Base-by-base conservation (phyloP, 2,888 invertebrate species). In the Ormyrus pomaceus region DNA sequence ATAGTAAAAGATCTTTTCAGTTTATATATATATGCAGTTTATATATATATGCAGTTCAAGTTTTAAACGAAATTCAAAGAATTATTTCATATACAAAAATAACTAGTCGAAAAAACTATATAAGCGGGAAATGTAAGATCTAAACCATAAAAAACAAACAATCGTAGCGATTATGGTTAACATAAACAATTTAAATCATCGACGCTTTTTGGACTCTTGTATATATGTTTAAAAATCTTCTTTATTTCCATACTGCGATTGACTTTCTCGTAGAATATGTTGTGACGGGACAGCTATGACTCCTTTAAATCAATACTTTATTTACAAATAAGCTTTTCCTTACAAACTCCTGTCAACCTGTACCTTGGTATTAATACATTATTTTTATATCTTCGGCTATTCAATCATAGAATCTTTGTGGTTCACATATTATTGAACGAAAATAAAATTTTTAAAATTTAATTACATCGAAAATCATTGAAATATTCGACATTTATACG, bases 291-390 rank as follows among this genome's bases (percentile, higher is more conserved):
- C 77, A 71, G 73, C 77, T 82, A 79, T 48, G 50, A 62, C 48
- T 71, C 61, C 72, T 71, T 72, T 48, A 65, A 8, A 72, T 80
- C 82, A 77, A 72, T 68, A 75, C 55, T 82, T 79, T 82, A 82
- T 82, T 80, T 82, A 80, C 78, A 82, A 59, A 66, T 71, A 82
- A 77, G 56, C 74, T 80, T 82, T 78, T 80, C 72, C 75, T 82
- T 78, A 80, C 80, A 82, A 55, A 78, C 59, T 77, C 71, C 78
- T 51, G 82, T 53, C 74, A 78, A 84, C 81, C 83, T 82, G 79
- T 77, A 74, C 79, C 79, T 83, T 79, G 66, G 79, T 74, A 82
- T 78, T 50, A 77, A 82, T 78, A 71, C 73, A 82, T 80, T 70
- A 78, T 81, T 70, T 82, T 70, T 62, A 34, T 45, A 59, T 59